phyloP scores from a whole-genome alignment of 2,113 vertebrate species.

The Ictalurus punctatus region DNA sequence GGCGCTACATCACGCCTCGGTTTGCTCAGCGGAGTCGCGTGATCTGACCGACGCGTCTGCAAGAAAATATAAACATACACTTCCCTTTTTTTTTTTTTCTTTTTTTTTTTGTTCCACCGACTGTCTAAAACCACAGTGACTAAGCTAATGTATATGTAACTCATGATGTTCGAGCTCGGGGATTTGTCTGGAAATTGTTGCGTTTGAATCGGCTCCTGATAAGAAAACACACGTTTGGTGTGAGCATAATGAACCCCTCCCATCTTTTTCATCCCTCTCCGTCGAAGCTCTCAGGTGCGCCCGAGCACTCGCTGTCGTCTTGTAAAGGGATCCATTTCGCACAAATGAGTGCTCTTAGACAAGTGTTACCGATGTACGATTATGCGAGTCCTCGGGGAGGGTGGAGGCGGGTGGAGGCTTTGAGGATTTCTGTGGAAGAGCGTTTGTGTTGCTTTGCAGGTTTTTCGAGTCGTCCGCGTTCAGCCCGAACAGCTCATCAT shows the following conservation, averaged over 20 bases:
- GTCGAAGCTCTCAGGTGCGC: neutral
- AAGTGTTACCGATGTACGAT: neutral
- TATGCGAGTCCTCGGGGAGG: neutral
- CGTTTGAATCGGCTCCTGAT: neutral
- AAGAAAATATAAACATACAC: conserved; percentile 42
- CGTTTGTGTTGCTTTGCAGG: conserved; percentile 21
- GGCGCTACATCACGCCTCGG: conserved; percentile 26
- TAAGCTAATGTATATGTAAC: conserved; percentile 23
- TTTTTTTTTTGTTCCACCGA: neutral
- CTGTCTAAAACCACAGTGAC: conserved; percentile 50
- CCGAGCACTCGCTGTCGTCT: neutral
- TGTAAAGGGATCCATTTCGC: neutral
- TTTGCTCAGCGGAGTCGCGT: conserved; percentile 47
- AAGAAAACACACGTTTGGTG: neutral
- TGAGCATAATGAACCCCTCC: neutral
- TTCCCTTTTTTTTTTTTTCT: conserved; percentile 49
- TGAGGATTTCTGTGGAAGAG: neutral
- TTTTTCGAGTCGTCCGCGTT: conserved; percentile 51
- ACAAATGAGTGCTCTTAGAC: neutral
- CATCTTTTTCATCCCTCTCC: neutral
- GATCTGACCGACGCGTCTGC: conserved; percentile 42
- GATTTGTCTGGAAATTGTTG: neutral
- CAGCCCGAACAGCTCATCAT: conserved; percentile 41
- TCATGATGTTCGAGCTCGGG: neutral
- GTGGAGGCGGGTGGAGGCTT: neutral